These are phyloP conservation scores for Danio aesculapii DNA, from an alignment of 2,797 vertebrate genomes.

Conservation along the genomic window DNA sequence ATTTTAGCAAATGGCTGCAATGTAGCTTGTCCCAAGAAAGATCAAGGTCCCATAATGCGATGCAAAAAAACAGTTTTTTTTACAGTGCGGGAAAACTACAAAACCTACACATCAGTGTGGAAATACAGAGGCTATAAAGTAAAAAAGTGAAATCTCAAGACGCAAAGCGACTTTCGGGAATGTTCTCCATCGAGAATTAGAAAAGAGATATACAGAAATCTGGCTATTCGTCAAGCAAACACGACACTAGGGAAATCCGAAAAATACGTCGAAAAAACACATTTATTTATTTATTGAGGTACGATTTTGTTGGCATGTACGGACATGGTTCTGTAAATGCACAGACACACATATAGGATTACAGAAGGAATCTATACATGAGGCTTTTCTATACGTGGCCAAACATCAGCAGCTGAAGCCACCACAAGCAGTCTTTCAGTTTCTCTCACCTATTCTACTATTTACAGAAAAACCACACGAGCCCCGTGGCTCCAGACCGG, in stretches of 20 bases:
- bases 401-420: constrained; percentile 40
- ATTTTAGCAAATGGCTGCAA: too few relatives aligned
- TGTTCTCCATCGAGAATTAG: background rate
- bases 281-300: constrained; percentile 35
- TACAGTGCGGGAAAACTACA: background rate
- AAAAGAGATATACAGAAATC: background rate
- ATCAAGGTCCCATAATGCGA: too few relatives aligned
- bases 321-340: constrained; percentile 13
- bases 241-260: background rate
- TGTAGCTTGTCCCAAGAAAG: too few relatives aligned
- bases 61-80: too few relatives aligned
- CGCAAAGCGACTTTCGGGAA: background rate
- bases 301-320: constrained; percentile 11
- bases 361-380: constrained; percentile 33
- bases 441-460: constrained; percentile 51
- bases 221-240: constrained; percentile 7
- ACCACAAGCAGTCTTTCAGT: constrained; percentile 43
- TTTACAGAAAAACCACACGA: constrained; percentile 54
- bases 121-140: constrained; percentile 6
- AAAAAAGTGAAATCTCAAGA: constrained; percentile 2
- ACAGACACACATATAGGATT: background rate
- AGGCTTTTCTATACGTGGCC: constrained; percentile 24
- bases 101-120: constrained; percentile 16
- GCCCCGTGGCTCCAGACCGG: constrained; percentile 24
- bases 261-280: background rate